Base-by-base conservation (phyloP, 2,888 invertebrate species). In the Minunthozetes semirufus region DNA sequence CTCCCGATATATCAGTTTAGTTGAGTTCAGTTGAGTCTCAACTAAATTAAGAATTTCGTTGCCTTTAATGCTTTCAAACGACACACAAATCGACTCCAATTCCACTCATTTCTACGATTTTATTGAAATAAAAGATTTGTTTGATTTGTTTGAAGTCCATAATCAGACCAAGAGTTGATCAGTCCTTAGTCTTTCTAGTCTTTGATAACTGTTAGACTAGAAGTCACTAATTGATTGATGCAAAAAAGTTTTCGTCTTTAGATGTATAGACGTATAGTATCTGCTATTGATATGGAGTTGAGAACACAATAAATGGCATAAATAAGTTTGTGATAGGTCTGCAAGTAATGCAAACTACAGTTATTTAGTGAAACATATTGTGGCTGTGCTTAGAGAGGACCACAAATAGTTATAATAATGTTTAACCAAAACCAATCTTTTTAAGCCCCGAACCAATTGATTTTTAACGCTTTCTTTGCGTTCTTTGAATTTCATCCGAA, bases 361-460 rank as follows among this genome's bases (percentile, higher is more conserved):
- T 42, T 68, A 63, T 63, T 68, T 68, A 68, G 5, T 17, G 42
- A 68, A 68, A 68, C 68, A 68, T 68, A 68, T 68, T 68, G 68
- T 68, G 15, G 68, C 11, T 19, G 33, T 68, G 42, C 33, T 22
- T 42, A 33, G 29, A 61, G 61, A 13, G 68, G 68, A 68, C 68
- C 63, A 63, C 63, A 63, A 63, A 63, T 42, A 42, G 9, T 42
- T 42, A 63, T 63, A 68, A 42, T 68, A 68, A 68, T 38, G 42
- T 68, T 68, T 68, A 42, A 15, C 42, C 42, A 38, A 19, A 19
- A 13, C 22, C 42, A 38, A 22, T 38, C 19, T 22, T 68, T 68
- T 38, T 42, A 33, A 42, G 68, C 68, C 68, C 63, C 38, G 19
- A 68, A 68, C 68, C 68, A 46, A 68, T 68, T 68, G 68, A 68